Conservation (phyloP, 37 sponge, comb jelly and placozoan species). For the Beroe ovata region DNA sequence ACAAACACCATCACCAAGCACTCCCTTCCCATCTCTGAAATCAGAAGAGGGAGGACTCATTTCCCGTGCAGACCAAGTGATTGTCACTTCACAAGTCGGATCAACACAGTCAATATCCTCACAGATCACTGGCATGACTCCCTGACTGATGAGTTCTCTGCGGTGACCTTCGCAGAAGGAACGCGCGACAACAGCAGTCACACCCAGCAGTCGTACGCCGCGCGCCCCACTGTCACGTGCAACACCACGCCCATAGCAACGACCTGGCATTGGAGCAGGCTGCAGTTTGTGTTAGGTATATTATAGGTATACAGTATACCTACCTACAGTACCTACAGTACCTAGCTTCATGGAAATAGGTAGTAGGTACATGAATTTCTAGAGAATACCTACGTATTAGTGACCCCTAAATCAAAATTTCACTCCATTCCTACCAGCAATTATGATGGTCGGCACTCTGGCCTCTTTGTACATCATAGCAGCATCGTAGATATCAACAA, state of each 20-base stretch:
- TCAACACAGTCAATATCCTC: slow-evolving; percentile 56
- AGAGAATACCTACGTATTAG: too few relatives aligned
- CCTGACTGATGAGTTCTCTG: slow-evolving; percentile 24
- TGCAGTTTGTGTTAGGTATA: too few relatives aligned
- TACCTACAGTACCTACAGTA: too few relatives aligned
- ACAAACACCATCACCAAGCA: too few relatives aligned
- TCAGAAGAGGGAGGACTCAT: neutral
- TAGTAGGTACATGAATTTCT: too few relatives aligned
- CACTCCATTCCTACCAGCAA: slow-evolving; percentile 2
- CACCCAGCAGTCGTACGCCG: slow-evolving; percentile 34
- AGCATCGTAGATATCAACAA: slow-evolving; percentile 43
- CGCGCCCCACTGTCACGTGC: slow-evolving; percentile 57
- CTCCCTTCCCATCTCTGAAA: neutral
- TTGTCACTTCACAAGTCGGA: neutral
- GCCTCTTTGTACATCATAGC: slow-evolving; percentile 15
- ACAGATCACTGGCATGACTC: slow-evolving; percentile 34
- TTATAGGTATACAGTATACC: too few relatives aligned
- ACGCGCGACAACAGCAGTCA: slow-evolving; percentile 39
- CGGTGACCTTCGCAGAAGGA: slow-evolving; percentile 20
- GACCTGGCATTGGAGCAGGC: neutral
- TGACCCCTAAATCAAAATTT: neutral
- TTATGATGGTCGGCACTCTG: neutral
- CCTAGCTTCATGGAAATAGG: too few relatives aligned
- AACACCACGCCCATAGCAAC: slow-evolving; percentile 2
- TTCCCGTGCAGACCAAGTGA: neutral